These are phyloP conservation scores for Gastrophryne carolinensis DNA, from an alignment of 2,797 vertebrate species.

Conservation along the genomic window DNA sequence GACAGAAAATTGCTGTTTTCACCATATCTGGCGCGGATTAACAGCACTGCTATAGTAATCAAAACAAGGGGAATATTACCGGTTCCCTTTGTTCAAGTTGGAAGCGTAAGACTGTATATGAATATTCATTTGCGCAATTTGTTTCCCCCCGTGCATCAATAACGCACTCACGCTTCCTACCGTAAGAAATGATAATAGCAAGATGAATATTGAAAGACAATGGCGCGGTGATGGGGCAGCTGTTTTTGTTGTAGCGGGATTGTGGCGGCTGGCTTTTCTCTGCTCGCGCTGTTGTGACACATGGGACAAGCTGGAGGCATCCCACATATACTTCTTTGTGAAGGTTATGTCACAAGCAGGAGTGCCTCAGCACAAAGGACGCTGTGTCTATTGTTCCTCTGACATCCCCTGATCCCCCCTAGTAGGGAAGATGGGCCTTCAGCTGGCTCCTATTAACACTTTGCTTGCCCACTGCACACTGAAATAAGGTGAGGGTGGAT, in stretches of 20 bases:
- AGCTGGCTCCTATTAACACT: background rate
- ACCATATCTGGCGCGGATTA: background rate
- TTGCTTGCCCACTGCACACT: background rate
- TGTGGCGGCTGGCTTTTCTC: background rate
- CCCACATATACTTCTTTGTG: slow-evolving; percentile 6
- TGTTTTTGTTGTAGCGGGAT: slow-evolving; percentile 5
- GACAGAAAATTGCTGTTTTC: background rate
- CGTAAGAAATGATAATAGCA: slow-evolving; percentile 1
- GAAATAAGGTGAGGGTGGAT: too few relatives aligned
- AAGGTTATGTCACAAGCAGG: background rate
- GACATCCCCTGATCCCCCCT: background rate
- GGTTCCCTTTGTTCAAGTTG: slow-evolving; percentile 13
- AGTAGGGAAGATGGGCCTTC: background rate
- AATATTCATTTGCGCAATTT: slow-evolving; percentile 11
- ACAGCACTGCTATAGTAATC: background rate
- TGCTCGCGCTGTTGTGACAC: slow-evolving; percentile 19
- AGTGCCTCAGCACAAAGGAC: slow-evolving; percentile 8
- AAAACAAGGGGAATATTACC: slow-evolving; percentile 20
- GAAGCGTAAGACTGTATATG: slow-evolving; percentile 17
- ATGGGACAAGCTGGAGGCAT: slow-evolving; percentile 10
- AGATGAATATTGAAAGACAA: slow-evolving; percentile 30
- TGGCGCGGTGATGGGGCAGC: background rate
- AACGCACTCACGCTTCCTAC: background rate
- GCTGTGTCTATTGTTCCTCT: background rate
- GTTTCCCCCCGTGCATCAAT: slow-evolving; percentile 2